These are phyloP conservation scores for Sinopyrophorus schimmeli DNA, from an alignment of 2,888 invertebrate genomes.

Conservation along the genomic window DNA sequence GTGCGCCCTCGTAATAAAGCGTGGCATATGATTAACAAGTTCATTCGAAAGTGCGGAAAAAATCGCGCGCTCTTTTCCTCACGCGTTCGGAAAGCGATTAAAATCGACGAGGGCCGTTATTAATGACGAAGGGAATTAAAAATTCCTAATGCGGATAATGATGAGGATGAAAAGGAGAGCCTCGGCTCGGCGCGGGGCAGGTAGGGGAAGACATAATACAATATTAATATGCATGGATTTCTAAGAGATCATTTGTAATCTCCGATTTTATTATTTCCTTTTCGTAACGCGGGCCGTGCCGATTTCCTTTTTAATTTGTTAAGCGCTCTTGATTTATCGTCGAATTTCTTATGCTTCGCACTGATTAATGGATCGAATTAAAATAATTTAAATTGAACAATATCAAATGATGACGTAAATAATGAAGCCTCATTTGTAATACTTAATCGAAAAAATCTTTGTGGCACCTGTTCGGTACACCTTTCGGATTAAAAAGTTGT, in stretches of 20 bases:
- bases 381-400: too few relatives aligned
- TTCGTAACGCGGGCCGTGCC: slow-evolving; percentile 26
- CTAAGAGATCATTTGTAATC: slow-evolving; percentile 43
- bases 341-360: slow-evolving; percentile 12
- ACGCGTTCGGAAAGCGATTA: slow-evolving; percentile 32
- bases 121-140: slow-evolving; percentile 39
- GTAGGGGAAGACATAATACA: slow-evolving; percentile 29
- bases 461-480: too few relatives aligned
- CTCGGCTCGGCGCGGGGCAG: slow-evolving; percentile 26
- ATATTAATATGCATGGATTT: slow-evolving; percentile 46
- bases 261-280: slow-evolving; percentile 30
- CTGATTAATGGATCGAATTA: slow-evolving; percentile 23
- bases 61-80: too few relatives aligned
- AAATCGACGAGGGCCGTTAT: slow-evolving; percentile 36
- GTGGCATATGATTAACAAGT: slow-evolving; percentile 49
- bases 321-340: slow-evolving; percentile 25
- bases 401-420: too few relatives aligned
- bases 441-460: too few relatives aligned
- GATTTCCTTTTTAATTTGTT: slow-evolving; percentile 32
- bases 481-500: too few relatives aligned
- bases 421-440: too few relatives aligned
- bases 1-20: slow-evolving; percentile 48
- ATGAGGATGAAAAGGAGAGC: too few relatives aligned
- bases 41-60: too few relatives aligned
- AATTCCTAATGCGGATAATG: slow-evolving; percentile 41